These are phyloP conservation scores for Macropis europaea DNA, from an alignment of 2,888 invertebrate genomes.

Conservation along the genomic window DNA sequence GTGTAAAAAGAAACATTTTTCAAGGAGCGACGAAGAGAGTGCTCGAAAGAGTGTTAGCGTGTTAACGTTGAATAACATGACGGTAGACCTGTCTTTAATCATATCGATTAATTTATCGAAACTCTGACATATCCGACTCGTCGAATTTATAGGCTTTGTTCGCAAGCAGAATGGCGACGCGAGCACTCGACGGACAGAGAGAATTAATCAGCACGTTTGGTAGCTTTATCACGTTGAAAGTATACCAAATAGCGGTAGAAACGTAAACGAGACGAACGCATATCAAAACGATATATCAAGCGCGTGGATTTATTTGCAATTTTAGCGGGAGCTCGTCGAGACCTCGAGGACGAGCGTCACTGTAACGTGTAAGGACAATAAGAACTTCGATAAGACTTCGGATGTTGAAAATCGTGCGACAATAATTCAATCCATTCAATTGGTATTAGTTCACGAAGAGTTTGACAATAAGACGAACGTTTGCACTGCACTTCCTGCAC, in stretches of 20 bases:
- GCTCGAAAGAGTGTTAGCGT: not conserved
- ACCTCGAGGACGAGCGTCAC: not conserved
- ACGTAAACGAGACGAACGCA: constrained; percentile 21
- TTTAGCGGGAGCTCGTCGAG: constrained; percentile 27
- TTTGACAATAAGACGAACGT: constrained; percentile 56
- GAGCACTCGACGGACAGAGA: constrained; percentile 10
- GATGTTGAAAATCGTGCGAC: constrained; percentile 43
- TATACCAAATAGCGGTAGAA: constrained; percentile 47
- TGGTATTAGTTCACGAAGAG: constrained; percentile 25
- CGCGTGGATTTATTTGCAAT: constrained; percentile 24
- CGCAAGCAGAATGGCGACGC: not conserved
- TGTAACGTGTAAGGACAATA: constrained; percentile 53
- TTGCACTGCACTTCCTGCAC: constrained; percentile 65
- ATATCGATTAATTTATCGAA: constrained; percentile 1
- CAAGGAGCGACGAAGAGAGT: not conserved
- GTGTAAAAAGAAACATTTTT: not conserved
- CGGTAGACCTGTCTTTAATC: not conserved
- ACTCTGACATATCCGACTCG: constrained; percentile 21
- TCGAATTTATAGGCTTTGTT: constrained; percentile 20
- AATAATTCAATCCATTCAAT: constrained; percentile 55
- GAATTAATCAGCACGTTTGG: constrained; percentile 50
- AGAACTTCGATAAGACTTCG: constrained; percentile 26
- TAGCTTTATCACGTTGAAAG: constrained; percentile 62
- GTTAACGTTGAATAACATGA: not conserved
- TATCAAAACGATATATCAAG: constrained; percentile 34